phyloP scores from a whole-genome alignment of 2,113 vertebrate genomes.

The Festucalex cinctus region DNA sequence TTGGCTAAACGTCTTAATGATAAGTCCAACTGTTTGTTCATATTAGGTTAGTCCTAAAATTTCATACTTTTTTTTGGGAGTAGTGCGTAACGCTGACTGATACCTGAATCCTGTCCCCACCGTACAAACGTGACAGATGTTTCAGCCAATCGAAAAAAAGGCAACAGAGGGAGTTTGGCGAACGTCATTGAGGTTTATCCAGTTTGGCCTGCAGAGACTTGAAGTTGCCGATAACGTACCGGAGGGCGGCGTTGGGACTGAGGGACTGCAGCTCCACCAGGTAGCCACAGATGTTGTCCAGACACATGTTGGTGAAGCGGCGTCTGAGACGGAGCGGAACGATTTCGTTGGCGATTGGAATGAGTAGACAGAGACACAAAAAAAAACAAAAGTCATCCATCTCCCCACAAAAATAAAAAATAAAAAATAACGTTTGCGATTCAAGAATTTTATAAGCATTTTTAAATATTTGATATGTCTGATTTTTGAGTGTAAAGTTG shows the following conservation, averaged over 20 bases:
- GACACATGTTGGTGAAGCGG: slow-evolving; percentile 87
- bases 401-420: too few relatives aligned
- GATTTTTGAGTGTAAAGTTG: too few relatives aligned
- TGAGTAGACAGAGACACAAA: neutral
- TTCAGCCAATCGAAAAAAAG: slow-evolving; percentile 27
- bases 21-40: too few relatives aligned
- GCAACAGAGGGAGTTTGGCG: slow-evolving; percentile 12
- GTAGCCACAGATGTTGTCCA: slow-evolving; percentile 92
- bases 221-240: slow-evolving; percentile 85
- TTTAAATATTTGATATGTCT: too few relatives aligned
- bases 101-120: neutral
- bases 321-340: slow-evolving; percentile 69
- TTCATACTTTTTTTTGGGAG: neutral
- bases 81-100: neutral
- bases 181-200: slow-evolving; percentile 83
- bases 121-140: neutral
- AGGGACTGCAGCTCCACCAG: slow-evolving; percentile 95
- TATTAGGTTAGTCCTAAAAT: neutral
- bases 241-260: slow-evolving; percentile 80
- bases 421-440: too few relatives aligned
- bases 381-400: too few relatives aligned
- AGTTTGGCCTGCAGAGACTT: slow-evolving; percentile 94
- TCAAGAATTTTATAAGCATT: too few relatives aligned
- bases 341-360: neutral
- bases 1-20: neutral